Conservation (phyloP, 1,140 invertebrate species). For the Neotoxoptera formosana region DNA sequence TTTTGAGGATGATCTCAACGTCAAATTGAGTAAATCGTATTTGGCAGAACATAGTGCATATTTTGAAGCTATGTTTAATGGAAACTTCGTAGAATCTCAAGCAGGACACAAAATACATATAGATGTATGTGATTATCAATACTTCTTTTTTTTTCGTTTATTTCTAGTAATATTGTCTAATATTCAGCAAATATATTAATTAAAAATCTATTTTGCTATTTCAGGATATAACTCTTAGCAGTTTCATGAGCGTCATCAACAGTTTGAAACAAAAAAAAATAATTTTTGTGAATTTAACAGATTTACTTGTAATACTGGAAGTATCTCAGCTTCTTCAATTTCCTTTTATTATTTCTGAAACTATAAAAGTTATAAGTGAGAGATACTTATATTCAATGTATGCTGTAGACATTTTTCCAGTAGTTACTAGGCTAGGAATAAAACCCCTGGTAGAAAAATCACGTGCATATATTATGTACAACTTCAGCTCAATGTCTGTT, state of each 20-base stretch:
- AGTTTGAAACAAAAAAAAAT: not conserved
- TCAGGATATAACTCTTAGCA: not conserved
- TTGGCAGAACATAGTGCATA: not conserved
- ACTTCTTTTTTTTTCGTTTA: not conserved
- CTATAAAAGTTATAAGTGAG: not conserved
- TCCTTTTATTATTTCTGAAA: not conserved
- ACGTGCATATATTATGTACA: not conserved
- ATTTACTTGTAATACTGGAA: constrained; percentile 12
- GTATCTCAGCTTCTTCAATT: constrained; percentile 35
- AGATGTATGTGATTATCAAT: not conserved
- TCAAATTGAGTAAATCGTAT: not conserved
- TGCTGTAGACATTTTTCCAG: not conserved
- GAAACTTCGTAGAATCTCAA: not conserved
- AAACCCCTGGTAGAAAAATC: not conserved
- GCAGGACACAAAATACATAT: not conserved
- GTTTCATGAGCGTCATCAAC: not conserved
- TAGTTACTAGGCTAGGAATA: not conserved
- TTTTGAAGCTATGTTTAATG: not conserved
- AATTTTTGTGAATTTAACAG: not conserved
- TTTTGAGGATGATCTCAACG: not conserved
- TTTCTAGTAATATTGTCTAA: not conserved
- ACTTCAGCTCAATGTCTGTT: not conserved
- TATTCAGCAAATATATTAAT: not conserved
- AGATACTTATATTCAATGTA: not conserved
- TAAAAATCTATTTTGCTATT: not conserved